These are phyloP conservation scores for Aphaenogaster ashmeadi DNA, from an alignment of 1,140 invertebrate genomes.

Conservation along the genomic window DNA sequence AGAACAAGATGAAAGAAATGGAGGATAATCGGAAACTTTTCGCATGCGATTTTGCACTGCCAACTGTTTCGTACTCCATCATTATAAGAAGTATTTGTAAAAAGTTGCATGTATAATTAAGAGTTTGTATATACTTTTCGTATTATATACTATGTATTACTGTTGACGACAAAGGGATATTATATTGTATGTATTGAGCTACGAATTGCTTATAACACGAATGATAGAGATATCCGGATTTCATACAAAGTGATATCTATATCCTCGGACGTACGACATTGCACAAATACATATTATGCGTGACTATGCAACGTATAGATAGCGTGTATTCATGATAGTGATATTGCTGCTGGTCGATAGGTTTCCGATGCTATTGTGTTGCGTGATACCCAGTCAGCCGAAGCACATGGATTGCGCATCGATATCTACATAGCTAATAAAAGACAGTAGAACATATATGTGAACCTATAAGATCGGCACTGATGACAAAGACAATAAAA, in stretches of 20 bases:
- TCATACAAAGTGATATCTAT: constrained; percentile 32
- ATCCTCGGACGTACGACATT: not conserved
- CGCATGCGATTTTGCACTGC: constrained; percentile 23
- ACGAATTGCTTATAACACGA: constrained; percentile 6
- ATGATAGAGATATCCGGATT: constrained; percentile 30
- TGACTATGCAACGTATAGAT: constrained; percentile 22
- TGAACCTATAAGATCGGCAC: not conserved
- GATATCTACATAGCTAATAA: constrained; percentile 36
- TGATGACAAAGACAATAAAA: not conserved
- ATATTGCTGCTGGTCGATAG: constrained; percentile 48
- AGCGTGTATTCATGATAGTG: not conserved
- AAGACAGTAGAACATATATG: not conserved
- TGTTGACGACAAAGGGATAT: not conserved
- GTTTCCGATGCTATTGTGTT: constrained; percentile 43
- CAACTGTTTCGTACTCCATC: not conserved
- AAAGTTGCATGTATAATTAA: constrained; percentile 12
- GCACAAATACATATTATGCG: constrained; percentile 15
- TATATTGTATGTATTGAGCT: too few relatives aligned
- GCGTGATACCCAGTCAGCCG: constrained; percentile 16
- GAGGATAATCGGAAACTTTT: constrained; percentile 67
- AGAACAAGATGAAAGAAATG: constrained; percentile 50
- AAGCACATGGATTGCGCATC: constrained; percentile 6
- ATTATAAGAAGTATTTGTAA: not conserved
- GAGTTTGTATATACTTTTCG: not conserved
- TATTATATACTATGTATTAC: not conserved